Percentiles rank a stretch among this genome's conserved stretches.
These are phyloP conservation scores for Aleiodes leptofemur DNA, from an alignment of 2,888 invertebrate species.

Conservation along the genomic window DNA sequence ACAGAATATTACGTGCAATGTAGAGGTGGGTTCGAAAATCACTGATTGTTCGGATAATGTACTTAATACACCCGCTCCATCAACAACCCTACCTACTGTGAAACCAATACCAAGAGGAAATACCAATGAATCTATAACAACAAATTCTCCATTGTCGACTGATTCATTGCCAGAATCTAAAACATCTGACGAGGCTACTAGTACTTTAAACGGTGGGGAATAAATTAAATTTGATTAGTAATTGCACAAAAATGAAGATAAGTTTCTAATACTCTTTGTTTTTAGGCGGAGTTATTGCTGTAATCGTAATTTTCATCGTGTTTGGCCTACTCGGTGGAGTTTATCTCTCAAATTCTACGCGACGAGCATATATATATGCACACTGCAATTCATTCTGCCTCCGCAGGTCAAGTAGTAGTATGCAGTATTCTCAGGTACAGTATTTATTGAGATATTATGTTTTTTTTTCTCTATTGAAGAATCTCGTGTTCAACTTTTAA, in stretches of 20 bases:
- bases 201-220: conserved; percentile 21
- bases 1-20: conserved; percentile 63
- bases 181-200: conserved; percentile 20
- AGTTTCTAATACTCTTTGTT: conserved; percentile 8
- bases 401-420: conserved; percentile 59
- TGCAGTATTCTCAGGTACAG: conserved; percentile 67
- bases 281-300: conserved; percentile 59
- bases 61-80: not conserved
- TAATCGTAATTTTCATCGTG: conserved; percentile 54
- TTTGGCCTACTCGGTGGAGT: conserved; percentile 51
- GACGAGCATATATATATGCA: conserved; percentile 57
- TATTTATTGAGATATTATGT: not conserved
- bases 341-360: conserved; percentile 61
- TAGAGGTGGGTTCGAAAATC: conserved; percentile 62
- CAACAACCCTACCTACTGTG: conserved; percentile 61
- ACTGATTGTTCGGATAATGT: no score
- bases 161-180: no score
- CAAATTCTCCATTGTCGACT: conserved; percentile 10
- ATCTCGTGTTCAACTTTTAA: not conserved
- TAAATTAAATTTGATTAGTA: not conserved
- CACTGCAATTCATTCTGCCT: conserved; percentile 55
- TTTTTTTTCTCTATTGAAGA: not conserved
- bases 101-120: conserved; percentile 1
- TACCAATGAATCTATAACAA: conserved; percentile 22
- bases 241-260: not conserved